Percentiles rank a stretch among this genome's conserved stretches.
These are phyloP conservation scores for Peucedramus taeniatus DNA, from an alignment of 2,113 vertebrate genomes.

Conservation along the genomic window DNA sequence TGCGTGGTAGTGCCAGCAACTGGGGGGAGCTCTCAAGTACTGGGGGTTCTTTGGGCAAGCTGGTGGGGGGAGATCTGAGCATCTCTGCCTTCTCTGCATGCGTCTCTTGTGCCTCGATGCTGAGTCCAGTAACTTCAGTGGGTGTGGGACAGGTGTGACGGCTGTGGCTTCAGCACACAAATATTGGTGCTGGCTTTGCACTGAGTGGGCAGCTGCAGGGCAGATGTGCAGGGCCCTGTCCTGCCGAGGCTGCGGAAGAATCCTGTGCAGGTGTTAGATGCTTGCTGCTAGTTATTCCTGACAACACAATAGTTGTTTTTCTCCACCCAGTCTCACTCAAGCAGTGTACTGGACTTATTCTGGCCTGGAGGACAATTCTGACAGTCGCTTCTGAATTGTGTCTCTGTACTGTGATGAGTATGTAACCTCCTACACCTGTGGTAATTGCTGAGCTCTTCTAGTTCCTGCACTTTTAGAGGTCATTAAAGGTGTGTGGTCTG, in stretches of 20 bases:
- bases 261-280: background rate
- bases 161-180: background rate
- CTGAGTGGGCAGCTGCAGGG: background rate
- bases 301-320: background rate
- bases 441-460: background rate
- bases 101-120: fast-evolving
- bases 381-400: background rate
- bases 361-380: background rate
- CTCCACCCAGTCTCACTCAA: background rate
- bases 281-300: background rate
- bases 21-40: fast-evolving
- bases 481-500: background rate
- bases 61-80: background rate
- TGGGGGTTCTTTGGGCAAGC: background rate
- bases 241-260: fast-evolving
- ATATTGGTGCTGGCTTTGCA: background rate
- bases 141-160: background rate
- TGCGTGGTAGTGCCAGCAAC: fast-evolving
- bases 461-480: background rate
- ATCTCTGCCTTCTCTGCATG: background rate
- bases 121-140: background rate
- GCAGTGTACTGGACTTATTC: background rate
- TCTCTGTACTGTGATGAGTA: background rate
- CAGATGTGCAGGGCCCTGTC: background rate
- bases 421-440: background rate